Conservation (phyloP, 2,113 vertebrate species). For the Romanogobio albipinnatus region DNA sequence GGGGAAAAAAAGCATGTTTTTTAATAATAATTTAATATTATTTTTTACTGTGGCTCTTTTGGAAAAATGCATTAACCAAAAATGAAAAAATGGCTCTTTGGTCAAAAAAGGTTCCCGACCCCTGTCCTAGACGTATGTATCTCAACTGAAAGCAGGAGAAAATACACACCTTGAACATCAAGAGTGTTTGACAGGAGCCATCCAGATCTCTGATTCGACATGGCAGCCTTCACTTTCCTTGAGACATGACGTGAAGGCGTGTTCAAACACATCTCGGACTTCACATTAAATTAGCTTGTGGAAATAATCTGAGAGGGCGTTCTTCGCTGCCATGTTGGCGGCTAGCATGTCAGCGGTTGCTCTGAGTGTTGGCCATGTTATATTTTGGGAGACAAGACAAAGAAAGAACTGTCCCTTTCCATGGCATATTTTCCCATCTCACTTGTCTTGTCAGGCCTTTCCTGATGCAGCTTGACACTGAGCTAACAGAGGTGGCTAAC, state of each 20-base stretch:
- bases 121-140: neutral
- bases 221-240: slow-evolving; percentile 34
- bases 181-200: neutral
- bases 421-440: neutral
- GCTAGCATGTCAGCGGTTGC: neutral
- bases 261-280: slow-evolving; percentile 24
- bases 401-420: neutral
- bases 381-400: slow-evolving; percentile 23
- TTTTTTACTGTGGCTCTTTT: too few species aligned
- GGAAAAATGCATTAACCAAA: too few species aligned
- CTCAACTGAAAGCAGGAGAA: slow-evolving; percentile 7
- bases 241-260: slow-evolving; percentile 7
- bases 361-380: neutral
- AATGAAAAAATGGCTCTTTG: too few species aligned
- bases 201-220: slow-evolving; percentile 10
- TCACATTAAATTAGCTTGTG: neutral
- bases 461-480: neutral
- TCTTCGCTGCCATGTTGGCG: neutral
- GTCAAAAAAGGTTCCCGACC: too few species aligned
- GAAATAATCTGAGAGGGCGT: neutral
- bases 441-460: neutral
- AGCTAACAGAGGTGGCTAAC: neutral
- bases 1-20: too few species aligned
- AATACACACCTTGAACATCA: slow-evolving; percentile 37
- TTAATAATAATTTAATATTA: too few species aligned